These are phyloP conservation scores for Tokudaia tokunoshimensis DNA, from an alignment of 2,797 vertebrate genomes.

Conservation along the genomic window DNA sequence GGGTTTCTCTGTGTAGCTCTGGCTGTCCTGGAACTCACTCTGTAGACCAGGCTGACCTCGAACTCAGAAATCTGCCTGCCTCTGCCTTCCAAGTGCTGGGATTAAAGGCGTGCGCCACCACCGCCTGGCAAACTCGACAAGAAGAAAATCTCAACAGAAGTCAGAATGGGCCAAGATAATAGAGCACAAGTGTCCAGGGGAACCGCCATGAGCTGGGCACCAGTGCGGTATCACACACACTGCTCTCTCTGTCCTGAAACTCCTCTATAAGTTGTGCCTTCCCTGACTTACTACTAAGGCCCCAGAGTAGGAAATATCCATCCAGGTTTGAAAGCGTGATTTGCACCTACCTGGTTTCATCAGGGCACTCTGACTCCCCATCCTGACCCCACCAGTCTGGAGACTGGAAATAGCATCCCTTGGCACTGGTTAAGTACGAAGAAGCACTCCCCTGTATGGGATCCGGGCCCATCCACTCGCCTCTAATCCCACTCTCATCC, in stretches of 20 bases:
- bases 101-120: no score
- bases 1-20: no score
- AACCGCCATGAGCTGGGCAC: background rate
- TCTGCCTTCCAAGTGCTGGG: no score
- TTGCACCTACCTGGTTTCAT: background rate
- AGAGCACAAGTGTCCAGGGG: background rate
- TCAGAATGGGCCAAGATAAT: accelerated
- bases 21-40: no score
- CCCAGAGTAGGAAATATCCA: background rate
- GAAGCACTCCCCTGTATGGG: background rate
- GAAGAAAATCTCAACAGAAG: background rate
- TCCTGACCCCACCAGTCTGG: no score
- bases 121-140: no score
- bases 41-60: no score
- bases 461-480: background rate
- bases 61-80: no score
- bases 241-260: background rate
- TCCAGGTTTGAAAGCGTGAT: background rate
- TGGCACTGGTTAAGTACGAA: no score
- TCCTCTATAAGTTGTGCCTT: background rate
- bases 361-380: background rate
- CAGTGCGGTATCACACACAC: no score
- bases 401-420: background rate
- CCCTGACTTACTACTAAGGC: background rate
- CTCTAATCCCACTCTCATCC: background rate